Percentiles rank a stretch among this genome's conserved stretches.
These are phyloP conservation scores for Dicerorhinus sumatrensis DNA, from an alignment of 2,113 vertebrate species.

Conservation along the genomic window DNA sequence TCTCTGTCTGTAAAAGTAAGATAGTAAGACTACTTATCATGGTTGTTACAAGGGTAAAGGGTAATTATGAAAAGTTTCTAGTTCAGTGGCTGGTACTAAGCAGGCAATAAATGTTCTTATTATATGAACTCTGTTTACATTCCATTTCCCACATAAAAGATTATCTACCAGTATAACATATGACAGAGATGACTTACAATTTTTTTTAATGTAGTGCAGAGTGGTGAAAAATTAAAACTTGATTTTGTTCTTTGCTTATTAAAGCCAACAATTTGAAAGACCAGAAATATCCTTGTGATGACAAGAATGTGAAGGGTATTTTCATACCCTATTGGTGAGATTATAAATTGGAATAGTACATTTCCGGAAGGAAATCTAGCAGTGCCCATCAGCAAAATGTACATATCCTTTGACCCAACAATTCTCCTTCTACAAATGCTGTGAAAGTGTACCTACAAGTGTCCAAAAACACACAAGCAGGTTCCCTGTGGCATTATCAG, in stretches of 20 bases:
- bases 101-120: not conserved
- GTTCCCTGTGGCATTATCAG: not conserved
- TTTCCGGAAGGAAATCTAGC: not conserved
- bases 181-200: not conserved
- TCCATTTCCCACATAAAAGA: not conserved
- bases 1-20: not conserved
- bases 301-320: not conserved
- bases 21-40: not conserved
- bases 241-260: not conserved
- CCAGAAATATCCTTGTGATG: not conserved
- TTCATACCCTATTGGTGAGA: not conserved
- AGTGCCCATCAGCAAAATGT: not conserved
- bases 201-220: not conserved
- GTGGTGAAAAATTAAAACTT: conserved; percentile 11
- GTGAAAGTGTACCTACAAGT: not conserved
- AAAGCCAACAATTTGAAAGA: not conserved
- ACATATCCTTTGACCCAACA: not conserved
- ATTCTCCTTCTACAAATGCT: conserved; percentile 19
- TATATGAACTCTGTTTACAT: not conserved
- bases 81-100: not conserved
- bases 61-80: not conserved
- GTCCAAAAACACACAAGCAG: not conserved
- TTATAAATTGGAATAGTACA: not conserved
- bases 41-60: not conserved
- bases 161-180: not conserved